Percentiles rank a stretch among this genome's conserved stretches.
Conservation (phyloP, 1,140 invertebrate species). For the Neotoxoptera formosana region DNA sequence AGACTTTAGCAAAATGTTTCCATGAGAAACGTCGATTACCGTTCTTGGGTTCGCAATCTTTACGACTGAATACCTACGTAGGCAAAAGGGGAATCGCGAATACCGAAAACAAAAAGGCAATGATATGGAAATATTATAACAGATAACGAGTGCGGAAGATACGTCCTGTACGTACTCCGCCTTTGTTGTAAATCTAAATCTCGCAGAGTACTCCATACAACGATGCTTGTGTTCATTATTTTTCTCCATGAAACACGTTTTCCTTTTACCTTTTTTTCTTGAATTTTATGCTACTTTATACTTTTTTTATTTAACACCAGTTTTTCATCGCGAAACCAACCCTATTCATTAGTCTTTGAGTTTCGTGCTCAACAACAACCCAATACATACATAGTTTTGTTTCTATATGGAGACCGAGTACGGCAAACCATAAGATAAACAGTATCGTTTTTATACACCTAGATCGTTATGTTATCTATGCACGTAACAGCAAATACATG, state of each 20-base stretch:
- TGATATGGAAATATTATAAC: conserved; percentile 51
- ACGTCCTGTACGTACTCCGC: neutral
- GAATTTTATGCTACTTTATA: neutral
- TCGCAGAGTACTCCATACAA: neutral
- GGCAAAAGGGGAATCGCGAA: neutral
- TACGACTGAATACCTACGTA: conserved; percentile 33
- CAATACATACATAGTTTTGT: neutral
- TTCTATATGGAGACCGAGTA: neutral
- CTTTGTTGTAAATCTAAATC: conserved; percentile 41
- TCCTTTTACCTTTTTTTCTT: neutral
- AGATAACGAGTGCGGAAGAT: neutral
- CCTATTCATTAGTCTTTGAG: neutral
- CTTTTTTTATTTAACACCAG: neutral
- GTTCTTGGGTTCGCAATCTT: conserved; percentile 18
- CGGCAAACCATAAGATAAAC: neutral
- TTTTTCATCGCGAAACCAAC: neutral
- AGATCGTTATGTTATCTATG: neutral
- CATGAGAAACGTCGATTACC: neutral
- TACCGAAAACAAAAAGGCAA: conserved; percentile 47
- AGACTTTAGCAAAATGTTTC: neutral
- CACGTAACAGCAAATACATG: neutral
- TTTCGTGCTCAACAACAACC: neutral
- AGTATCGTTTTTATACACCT: neutral
- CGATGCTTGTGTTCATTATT: neutral
- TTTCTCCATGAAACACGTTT: neutral